Conservation (phyloP, 2,888 invertebrate species). For the Phalera bucephala region DNA sequence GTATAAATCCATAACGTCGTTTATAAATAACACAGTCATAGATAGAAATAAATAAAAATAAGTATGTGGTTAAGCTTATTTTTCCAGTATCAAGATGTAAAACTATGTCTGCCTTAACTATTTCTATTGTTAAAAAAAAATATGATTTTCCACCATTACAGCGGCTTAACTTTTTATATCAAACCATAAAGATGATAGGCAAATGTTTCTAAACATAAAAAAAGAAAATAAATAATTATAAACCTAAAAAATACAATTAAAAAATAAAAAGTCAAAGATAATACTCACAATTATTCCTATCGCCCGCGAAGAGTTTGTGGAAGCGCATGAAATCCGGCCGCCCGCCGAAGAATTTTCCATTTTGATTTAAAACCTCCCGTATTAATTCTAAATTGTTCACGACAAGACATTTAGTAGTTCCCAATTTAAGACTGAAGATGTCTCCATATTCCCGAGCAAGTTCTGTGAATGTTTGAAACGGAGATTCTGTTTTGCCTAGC, state of each 20-base stretch:
- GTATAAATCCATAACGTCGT: too few relatives aligned
- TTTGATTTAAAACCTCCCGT: conserved; percentile 89
- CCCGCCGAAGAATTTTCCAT: conserved; percentile 92
- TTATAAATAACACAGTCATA: too few relatives aligned
- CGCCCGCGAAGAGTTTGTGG: conserved; percentile 91
- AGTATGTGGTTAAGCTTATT: too few relatives aligned
- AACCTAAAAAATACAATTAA: conserved; percentile 4
- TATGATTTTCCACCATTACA: too few relatives aligned
- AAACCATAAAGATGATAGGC: too few relatives aligned
- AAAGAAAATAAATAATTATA: too few relatives aligned
- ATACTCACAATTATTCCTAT: conserved; percentile 93
- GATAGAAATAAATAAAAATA: too few relatives aligned
- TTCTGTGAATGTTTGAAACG: conserved; percentile 89
- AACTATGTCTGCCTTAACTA: too few relatives aligned
- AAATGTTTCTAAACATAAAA: too few relatives aligned
- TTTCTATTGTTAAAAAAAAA: too few relatives aligned
- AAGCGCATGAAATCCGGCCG: conserved; percentile 92
- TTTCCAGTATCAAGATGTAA: too few relatives aligned
- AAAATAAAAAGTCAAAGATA: conserved; percentile 13
- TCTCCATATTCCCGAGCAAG: conserved; percentile 88
- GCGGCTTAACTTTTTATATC: too few relatives aligned
- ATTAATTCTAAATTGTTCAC: conserved; percentile 89
- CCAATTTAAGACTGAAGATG: conserved; percentile 87
- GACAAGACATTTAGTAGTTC: conserved; percentile 87
- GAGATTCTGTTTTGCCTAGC: conserved; percentile 84